phyloP scores from a whole-genome alignment of 1,140 invertebrate genomes.

The Drosophila orosa region DNA sequence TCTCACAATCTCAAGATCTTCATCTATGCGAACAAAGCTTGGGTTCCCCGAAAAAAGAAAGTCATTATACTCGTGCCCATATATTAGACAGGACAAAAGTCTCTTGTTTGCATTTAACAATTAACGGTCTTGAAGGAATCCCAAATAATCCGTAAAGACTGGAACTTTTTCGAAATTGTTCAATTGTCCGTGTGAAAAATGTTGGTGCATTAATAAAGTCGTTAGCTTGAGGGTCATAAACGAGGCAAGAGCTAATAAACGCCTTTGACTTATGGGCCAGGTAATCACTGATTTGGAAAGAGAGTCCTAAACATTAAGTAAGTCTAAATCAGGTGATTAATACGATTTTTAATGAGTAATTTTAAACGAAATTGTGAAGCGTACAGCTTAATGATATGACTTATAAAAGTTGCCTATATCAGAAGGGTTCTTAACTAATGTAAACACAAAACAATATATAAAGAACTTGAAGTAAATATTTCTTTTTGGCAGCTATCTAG shows the following conservation, averaged over 20 bases:
- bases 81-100: conserved; percentile 40
- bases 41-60: conserved; percentile 16
- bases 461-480: no score
- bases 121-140: conserved; percentile 50
- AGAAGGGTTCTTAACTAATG: no score
- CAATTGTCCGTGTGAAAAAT: conserved; percentile 51
- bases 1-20: conserved; percentile 70
- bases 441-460: no score
- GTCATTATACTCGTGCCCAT: conserved; percentile 49
- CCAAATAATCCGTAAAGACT: conserved; percentile 20
- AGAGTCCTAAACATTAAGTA: background rate
- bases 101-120: conserved; percentile 67
- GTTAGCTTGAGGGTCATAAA: conserved; percentile 23
- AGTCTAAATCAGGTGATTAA: conserved; percentile 2
- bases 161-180: conserved; percentile 36
- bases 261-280: conserved; percentile 34
- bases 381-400: background rate
- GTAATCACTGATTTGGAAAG: conserved; percentile 21
- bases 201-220: conserved; percentile 40
- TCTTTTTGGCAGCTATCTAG: no score
- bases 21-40: conserved; percentile 54
- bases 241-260: conserved; percentile 34
- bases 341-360: background rate
- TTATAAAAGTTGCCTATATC: no score
- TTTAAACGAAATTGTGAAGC: background rate